Base-by-base conservation (phyloP, 2,797 vertebrate genomes). In the Crenichthys baileyi region DNA sequence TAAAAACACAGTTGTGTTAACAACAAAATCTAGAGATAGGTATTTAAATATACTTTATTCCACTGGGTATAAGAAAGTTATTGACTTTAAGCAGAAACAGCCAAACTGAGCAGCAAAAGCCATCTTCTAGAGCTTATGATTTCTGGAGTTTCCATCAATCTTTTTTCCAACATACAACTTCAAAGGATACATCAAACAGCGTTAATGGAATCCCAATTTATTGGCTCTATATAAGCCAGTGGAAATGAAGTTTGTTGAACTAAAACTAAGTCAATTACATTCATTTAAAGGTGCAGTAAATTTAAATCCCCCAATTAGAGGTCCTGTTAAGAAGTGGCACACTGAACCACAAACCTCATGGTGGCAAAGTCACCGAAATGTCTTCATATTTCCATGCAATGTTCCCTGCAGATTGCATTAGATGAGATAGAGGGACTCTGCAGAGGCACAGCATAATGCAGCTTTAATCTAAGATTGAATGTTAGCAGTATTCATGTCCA, bases 381-480 rank as follows among this genome's bases (percentile, higher is more conserved):
- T 26, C 24, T 48, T 55, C 7, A 50, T 29, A 29, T 39, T 58
- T 29, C n/a, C 26, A 22, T 3, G n/a, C 72, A 46, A 72, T 44
- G 77, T 77, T 83, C 51, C 56, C 80, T 80, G 72, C 76, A 55
- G 50, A 70, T 61, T 77, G 63, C 56, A 73, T 70, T 56, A 60
- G 72, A 79, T 61, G 61, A 85, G 7, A 31, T 5, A 5, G 22
- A 51, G 55, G 71, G 79, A 81, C 65, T 79, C 83, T 85, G 79
- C 67, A 72, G 68, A 68, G 73, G 8, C 36, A 36, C 76, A 26
- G 67, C 15, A 15, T 79, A 67, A 77, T 83, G 55, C 74, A 77
- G 56, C 79, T 88, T 87, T 92, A 88, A 92, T 92, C 82, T 70
- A 31, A 68, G 79, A 73, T 76, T 70, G 76, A 90, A 79, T 75